Evolutionary conservation across 2,113 vertebrate species (phyloP).

Genomic region (Campylorhamphus procurvoides): DNA sequence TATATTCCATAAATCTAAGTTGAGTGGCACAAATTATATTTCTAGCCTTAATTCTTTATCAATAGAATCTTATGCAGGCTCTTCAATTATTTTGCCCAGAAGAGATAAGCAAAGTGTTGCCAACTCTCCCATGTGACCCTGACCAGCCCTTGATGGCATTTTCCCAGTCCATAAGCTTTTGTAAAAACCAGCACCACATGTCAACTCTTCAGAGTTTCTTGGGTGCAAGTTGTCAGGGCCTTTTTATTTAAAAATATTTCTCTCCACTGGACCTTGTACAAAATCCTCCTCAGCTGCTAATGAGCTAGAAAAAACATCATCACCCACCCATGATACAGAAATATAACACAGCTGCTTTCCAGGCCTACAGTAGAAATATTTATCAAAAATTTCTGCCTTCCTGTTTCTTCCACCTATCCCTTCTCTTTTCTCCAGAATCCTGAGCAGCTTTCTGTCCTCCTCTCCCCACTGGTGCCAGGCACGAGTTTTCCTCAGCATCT

Average conservation of each 20-base stretch:
- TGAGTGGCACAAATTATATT: constrained; percentile 27
- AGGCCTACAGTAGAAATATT: background rate
- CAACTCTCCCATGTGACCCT: background rate
- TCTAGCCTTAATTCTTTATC: constrained; percentile 44
- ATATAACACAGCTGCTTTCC: background rate
- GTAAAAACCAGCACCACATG: background rate
- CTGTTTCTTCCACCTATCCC: background rate
- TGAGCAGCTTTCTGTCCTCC: background rate
- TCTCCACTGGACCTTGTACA: background rate
- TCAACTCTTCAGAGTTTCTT: background rate
- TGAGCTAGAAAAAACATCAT: background rate
- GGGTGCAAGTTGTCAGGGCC: background rate
- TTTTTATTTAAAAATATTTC: background rate
- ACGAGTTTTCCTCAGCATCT: background rate
- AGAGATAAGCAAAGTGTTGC: constrained; percentile 16
- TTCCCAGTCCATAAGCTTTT: background rate
- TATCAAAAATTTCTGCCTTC: background rate
- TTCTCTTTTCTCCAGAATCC: background rate
- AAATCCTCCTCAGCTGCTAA: background rate
- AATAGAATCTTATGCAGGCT: background rate
- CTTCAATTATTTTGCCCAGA: background rate
- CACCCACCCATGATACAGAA: background rate
- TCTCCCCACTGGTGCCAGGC: background rate
- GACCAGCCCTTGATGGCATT: background rate
- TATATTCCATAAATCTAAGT: constrained; percentile 49